Percentiles rank a stretch among this genome's conserved stretches.
phyloP scores from a whole-genome alignment of 2,888 invertebrate species.

The Campopleginae sp. region DNA sequence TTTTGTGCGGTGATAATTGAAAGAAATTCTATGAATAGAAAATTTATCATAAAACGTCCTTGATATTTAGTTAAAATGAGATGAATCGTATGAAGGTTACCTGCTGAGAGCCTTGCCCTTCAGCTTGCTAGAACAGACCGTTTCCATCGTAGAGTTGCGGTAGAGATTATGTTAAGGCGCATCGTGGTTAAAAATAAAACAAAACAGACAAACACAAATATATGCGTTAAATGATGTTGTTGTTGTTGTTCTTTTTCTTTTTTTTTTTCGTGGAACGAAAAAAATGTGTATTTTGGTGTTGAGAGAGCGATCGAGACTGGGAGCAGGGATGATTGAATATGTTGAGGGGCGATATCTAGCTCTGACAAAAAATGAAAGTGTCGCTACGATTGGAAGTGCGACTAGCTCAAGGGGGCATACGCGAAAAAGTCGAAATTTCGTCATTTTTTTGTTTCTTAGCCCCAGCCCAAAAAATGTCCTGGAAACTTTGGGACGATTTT shows the following conservation, averaged over 20 bases:
- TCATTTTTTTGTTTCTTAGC: neutral
- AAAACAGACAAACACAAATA: slow-evolving; percentile 65
- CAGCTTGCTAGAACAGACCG: slow-evolving; percentile 89
- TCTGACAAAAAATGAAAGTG: neutral
- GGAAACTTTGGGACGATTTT: neutral
- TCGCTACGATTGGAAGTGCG: neutral
- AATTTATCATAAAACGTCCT: too few relatives aligned
- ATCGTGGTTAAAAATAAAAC: slow-evolving; percentile 78
- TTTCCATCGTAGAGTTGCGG: slow-evolving; percentile 82
- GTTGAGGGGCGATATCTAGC: neutral
- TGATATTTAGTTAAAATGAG: slow-evolving; percentile 69
- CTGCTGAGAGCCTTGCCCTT: slow-evolving; percentile 92
- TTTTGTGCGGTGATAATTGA: too few relatives aligned
- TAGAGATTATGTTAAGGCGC: slow-evolving; percentile 79
- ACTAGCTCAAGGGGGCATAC: neutral
- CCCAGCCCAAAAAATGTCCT: neutral
- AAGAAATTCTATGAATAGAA: too few relatives aligned
- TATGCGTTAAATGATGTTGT: slow-evolving; percentile 60
- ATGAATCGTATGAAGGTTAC: slow-evolving; percentile 86
- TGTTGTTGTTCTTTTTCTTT: too few relatives aligned
- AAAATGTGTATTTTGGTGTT: neutral
- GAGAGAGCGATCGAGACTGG: neutral
- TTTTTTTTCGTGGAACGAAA: neutral
- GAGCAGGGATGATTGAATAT: neutral
- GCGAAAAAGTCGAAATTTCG: neutral